Conservation (phyloP, 2,113 vertebrate genomes). For the Climacteris rufus region DNA sequence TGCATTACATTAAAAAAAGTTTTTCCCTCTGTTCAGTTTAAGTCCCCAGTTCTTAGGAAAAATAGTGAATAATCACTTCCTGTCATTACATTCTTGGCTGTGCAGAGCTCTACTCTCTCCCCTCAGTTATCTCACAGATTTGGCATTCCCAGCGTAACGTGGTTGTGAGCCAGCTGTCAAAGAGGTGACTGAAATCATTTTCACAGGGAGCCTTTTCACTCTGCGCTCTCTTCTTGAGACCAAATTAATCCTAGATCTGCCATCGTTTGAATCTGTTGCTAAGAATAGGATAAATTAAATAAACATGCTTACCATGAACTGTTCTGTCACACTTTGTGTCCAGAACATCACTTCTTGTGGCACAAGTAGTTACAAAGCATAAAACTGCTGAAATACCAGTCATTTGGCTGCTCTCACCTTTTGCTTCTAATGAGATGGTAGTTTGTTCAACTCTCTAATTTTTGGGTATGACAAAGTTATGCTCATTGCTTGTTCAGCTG, state of each 20-base stretch:
- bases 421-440: not conserved
- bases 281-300: not conserved
- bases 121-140: not conserved
- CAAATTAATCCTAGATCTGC: not conserved
- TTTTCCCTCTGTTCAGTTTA: not conserved
- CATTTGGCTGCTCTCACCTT: not conserved
- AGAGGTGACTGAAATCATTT: constrained; percentile 1
- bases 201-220: not conserved
- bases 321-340: not conserved
- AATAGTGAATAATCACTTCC: not conserved
- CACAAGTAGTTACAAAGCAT: not conserved
- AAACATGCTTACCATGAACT: not conserved
- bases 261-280: not conserved
- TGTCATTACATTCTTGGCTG: not conserved
- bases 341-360: not conserved
- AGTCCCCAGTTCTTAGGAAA: not conserved
- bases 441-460: not conserved
- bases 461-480: not conserved
- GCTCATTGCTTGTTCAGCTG: not conserved
- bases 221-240: not conserved
- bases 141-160: not conserved
- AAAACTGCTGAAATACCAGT: not conserved
- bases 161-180: not conserved
- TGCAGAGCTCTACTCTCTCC: not conserved
- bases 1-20: not conserved